Percentiles rank a stretch among this genome's conserved stretches.
Conservation (phyloP, 1,140 invertebrate species). For the Procambarus virginalis region DNA sequence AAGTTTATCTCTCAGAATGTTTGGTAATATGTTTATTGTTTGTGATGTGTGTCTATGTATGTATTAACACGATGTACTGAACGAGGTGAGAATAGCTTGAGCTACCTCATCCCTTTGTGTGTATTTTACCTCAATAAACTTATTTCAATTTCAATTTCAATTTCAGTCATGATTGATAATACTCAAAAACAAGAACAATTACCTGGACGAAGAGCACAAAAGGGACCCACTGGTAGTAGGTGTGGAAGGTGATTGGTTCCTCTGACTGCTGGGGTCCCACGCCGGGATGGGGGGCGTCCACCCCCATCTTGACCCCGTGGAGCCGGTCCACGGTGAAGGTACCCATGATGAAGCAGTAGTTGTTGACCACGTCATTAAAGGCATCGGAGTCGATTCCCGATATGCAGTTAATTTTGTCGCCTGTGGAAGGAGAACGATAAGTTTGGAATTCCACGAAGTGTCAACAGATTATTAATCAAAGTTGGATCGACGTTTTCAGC, state of each 20-base stretch:
- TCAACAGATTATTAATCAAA: too few relatives aligned
- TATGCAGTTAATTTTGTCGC: constrained; percentile 93
- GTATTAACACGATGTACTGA: too few relatives aligned
- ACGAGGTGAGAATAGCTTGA: too few relatives aligned
- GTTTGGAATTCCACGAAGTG: too few relatives aligned
- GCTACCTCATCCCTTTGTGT: too few relatives aligned
- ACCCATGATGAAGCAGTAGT: constrained; percentile 75
- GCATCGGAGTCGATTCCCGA: constrained; percentile 81
- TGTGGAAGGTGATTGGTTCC: constrained; percentile 65
- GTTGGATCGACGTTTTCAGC: too few relatives aligned
- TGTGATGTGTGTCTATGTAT: too few relatives aligned
- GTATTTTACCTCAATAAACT: too few relatives aligned
- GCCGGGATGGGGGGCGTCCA: constrained; percentile 72
- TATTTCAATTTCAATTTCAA: too few relatives aligned
- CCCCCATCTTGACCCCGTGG: constrained; percentile 40
- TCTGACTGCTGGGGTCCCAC: constrained; percentile 73
- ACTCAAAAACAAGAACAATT: background rate
- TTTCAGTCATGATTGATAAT: too few relatives aligned
- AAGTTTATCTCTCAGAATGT: too few relatives aligned
- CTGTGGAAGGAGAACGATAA: constrained; percentile 72
- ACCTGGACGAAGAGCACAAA: constrained; percentile 73
- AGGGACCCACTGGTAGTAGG: constrained; percentile 75
- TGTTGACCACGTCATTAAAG: constrained; percentile 75
- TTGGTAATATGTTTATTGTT: too few relatives aligned
- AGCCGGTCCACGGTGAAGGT: constrained; percentile 77